Percentiles rank a stretch among this genome's conserved stretches.
Evolutionary conservation across 2,113 vertebrate genomes (phyloP).

Genomic region (Misgurnus anguillicaudatus): DNA sequence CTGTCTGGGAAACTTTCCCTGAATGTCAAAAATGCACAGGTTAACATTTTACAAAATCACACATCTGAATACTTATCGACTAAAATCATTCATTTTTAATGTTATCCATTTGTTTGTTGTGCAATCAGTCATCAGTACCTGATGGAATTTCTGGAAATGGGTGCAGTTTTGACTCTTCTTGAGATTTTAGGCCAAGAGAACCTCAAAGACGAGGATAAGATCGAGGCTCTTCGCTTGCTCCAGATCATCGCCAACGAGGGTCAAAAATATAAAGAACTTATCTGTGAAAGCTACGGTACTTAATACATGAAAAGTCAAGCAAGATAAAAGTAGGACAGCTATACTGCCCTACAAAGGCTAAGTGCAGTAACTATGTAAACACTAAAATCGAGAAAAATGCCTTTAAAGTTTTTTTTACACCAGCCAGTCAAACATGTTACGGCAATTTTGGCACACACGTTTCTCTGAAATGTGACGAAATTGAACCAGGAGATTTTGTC

Average conservation of each 20-base stretch:
- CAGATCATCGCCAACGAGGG: conserved; percentile 73
- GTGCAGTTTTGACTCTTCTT: conserved; percentile 79
- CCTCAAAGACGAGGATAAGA: conserved; percentile 76
- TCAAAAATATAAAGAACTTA: conserved; percentile 83
- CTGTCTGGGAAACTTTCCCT: no score
- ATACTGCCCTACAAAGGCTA: background rate
- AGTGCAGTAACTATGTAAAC: no score
- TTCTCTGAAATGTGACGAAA: no score
- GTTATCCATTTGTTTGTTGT: background rate
- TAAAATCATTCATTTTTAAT: background rate
- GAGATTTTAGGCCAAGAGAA: conserved; percentile 78
- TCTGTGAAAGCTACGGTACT: conserved; percentile 83
- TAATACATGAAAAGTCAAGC: background rate
- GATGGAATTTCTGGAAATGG: conserved; percentile 81
- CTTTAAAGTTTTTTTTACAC: no score
- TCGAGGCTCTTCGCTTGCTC: conserved; percentile 77
- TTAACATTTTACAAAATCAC: background rate
- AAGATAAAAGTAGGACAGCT: background rate
- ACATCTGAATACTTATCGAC: background rate
- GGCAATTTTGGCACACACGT: no score
- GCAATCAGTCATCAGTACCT: conserved; percentile 78
- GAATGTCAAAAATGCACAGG: no score
- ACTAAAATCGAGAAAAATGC: no score
- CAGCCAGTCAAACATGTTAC: background rate
- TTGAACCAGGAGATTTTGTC: no score